These are phyloP conservation scores for Ophioninae sp. DNA, from an alignment of 2,888 invertebrate species.

Conservation along the genomic window DNA sequence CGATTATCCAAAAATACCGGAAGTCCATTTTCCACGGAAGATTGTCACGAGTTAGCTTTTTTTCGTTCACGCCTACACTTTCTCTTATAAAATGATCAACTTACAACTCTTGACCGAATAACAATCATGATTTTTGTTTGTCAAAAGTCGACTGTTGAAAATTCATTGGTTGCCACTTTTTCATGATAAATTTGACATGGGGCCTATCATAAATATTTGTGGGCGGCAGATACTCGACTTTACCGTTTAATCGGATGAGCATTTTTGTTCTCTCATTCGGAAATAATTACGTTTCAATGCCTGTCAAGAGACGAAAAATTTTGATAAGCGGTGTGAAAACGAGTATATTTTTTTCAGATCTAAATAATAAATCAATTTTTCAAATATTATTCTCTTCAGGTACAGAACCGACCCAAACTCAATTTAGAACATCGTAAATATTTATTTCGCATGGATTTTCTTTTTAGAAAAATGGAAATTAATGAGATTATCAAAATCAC, in stretches of 20 bases:
- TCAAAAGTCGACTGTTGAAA: constrained; percentile 27
- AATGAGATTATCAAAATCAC: background rate
- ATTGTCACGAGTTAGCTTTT: constrained; percentile 8
- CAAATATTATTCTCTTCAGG: background rate
- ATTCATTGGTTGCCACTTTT: constrained; percentile 21
- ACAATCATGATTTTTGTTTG: background rate
- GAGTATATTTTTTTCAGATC: background rate
- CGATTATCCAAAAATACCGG: constrained; percentile 24
- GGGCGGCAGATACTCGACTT: constrained; percentile 30
- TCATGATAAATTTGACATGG: constrained; percentile 10
- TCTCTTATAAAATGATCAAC: constrained; percentile 6
- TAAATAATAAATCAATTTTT: background rate
- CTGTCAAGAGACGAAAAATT: background rate
- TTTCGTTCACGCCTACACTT: background rate
- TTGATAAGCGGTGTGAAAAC: background rate
- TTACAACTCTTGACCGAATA: background rate
- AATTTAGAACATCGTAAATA: background rate
- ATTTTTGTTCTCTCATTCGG: constrained; percentile 6
- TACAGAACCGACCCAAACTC: background rate
- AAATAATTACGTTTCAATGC: background rate
- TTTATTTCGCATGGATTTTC: background rate
- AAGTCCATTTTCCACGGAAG: constrained; percentile 31
- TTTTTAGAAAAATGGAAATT: background rate
- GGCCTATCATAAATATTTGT: constrained; percentile 9
- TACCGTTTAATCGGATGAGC: constrained; percentile 39